Evolutionary conservation across 2,113 vertebrate genomes (phyloP).

Genomic region (Megaleporinus macrocephalus): DNA sequence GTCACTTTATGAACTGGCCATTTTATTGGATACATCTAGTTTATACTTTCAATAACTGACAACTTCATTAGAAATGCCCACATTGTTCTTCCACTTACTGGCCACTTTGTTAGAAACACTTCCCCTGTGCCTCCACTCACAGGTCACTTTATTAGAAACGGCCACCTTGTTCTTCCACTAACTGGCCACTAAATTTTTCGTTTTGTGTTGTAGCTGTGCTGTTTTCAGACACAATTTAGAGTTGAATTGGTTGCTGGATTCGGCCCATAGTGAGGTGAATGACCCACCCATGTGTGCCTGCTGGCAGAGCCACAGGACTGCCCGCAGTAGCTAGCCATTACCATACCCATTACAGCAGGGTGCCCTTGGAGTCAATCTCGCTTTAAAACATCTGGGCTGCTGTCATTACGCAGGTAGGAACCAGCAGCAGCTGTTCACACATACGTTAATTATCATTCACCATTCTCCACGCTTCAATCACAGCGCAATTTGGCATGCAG

Average conservation of each 20-base stretch:
- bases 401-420: slow-evolving; percentile 41
- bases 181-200: no score
- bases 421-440: slow-evolving; percentile 40
- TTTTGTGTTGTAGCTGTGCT: neutral
- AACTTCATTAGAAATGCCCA: no score
- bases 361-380: slow-evolving; percentile 33
- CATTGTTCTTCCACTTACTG: no score
- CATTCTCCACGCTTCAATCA: slow-evolving; percentile 42
- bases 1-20: no score
- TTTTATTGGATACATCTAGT: no score
- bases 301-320: neutral
- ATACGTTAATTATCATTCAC: slow-evolving; percentile 49
- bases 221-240: neutral
- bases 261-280: neutral
- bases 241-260: neutral
- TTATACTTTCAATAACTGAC: neutral
- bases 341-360: slow-evolving; percentile 8
- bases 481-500: slow-evolving; percentile 4
- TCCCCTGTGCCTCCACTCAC: no score
- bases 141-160: no score
- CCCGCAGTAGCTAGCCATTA: neutral
- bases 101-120: no score
- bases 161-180: no score
- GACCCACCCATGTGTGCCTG: neutral
- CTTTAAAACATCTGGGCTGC: slow-evolving; percentile 48